Evolutionary conservation across 2,888 invertebrate genomes (phyloP), one percentile per base, ranked within the genome.

Genomic region (Cynaeus angustus): DNA sequence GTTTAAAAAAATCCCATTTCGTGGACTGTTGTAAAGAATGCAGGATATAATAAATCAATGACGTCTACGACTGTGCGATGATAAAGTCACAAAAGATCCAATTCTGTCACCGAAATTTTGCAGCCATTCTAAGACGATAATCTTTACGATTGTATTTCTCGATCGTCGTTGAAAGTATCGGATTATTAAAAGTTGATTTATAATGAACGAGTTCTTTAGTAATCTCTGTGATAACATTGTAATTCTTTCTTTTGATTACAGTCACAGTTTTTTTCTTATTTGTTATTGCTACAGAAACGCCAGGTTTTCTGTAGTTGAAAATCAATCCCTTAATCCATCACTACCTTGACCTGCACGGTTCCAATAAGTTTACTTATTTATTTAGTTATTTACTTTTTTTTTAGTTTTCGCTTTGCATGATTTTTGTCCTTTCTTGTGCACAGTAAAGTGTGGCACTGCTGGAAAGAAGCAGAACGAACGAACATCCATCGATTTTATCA

Each of bases 321-420:
- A 50, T 50, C 21, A 50, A 62, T 50, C 21, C 64, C 70, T 55
- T 55, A 70, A 70, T 70, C 70, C 70, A 61, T 70, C 70, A 66
- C 70, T 66, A 70, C 61, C 70, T 70, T 30, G 30, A 61, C 66
- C 61, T 46, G 61, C 66, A 66, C 66, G 70, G 66, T 70, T 70
- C 66, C 66, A 70, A 56, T 37, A 28, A 48, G n/a, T 68, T 33
- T 62, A 37, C 10, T 45, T 37, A 37, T 41, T 45, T 62, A 21
- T 68, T 33, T 62, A 37, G 4, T 45, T 37, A 37, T 41, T 45
- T 62, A 21, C 9, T 46, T 26, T 10, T 53, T 33, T 16, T 59
- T 37, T 64, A 43, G 26, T 59, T 48, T 56, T 50, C 56, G 28
- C 26, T 16, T 64, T 65, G 55, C 65, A 69, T 65, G 69, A 13